phyloP scores from a whole-genome alignment of 37 sponge, comb jelly and placozoan species.

The Lycopodina hypogea region DNA sequence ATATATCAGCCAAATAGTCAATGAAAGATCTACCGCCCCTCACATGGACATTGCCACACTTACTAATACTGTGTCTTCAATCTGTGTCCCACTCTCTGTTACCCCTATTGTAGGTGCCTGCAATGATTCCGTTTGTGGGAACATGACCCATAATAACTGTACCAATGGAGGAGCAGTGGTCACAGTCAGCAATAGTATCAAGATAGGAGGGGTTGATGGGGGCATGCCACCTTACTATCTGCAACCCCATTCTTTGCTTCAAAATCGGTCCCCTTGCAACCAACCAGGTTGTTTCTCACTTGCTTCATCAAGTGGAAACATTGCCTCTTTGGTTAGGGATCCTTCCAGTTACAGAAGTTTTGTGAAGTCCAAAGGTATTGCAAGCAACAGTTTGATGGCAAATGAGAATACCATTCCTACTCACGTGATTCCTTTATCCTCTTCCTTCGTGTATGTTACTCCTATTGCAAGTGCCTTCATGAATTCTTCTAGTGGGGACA shows the following conservation, averaged over 20 bases:
- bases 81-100: not conserved
- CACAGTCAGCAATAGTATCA: not conserved
- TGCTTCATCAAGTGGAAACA: not conserved
- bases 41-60: constrained; percentile 18
- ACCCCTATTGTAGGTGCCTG: not conserved
- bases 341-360: constrained; percentile 40
- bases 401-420: not conserved
- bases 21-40: constrained; percentile 31
- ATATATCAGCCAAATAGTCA: constrained; percentile 41
- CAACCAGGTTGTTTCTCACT: not conserved
- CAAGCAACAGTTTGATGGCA: not conserved
- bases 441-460: not conserved
- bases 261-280: constrained; percentile 12
- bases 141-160: too few species aligned
- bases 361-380: not conserved
- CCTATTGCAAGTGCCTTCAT: too few species aligned
- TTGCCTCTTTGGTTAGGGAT: not conserved
- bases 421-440: not conserved
- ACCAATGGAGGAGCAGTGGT: not conserved
- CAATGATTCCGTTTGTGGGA: not conserved
- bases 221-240: not conserved
- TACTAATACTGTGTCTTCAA: not conserved
- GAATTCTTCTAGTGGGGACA: not conserved
- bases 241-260: constrained; percentile 10
- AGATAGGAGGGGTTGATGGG: not conserved